Evolutionary conservation across 2,113 vertebrate species (phyloP).

Genomic region (Trinectes maculatus): DNA sequence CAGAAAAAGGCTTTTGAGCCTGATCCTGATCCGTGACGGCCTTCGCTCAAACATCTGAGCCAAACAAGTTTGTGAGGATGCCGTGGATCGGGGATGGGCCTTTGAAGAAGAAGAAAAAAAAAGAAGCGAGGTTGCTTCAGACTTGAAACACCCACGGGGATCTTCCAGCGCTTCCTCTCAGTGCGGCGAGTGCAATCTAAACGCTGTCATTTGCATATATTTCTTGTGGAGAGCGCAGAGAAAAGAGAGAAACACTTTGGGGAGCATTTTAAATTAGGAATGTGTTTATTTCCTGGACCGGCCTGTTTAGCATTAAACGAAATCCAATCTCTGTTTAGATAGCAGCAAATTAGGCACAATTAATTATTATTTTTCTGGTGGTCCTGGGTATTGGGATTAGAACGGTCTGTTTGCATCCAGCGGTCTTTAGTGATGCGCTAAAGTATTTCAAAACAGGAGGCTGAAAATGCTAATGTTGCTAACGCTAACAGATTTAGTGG

Average conservation of each 20-base stretch:
- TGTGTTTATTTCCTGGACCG: slow-evolving; percentile 76
- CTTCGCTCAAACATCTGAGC: slow-evolving; percentile 32
- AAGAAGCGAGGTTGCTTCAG: slow-evolving; percentile 23
- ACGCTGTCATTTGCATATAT: slow-evolving; percentile 76
- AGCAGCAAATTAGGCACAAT: slow-evolving; percentile 77
- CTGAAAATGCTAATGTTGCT: slow-evolving; percentile 30
- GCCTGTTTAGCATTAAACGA: slow-evolving; percentile 76
- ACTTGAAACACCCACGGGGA: slow-evolving; percentile 56
- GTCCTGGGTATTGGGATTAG: slow-evolving; percentile 75
- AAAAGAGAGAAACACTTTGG: slow-evolving; percentile 58
- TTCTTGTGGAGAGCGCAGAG: slow-evolving; percentile 48
- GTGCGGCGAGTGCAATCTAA: slow-evolving; percentile 61
- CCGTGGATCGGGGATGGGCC: slow-evolving; percentile 29
- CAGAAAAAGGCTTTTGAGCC: no score
- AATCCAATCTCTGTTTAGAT: slow-evolving; percentile 79
- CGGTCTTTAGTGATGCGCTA: slow-evolving; percentile 46
- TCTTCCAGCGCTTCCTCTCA: slow-evolving; percentile 57
- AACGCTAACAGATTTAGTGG: slow-evolving; percentile 47
- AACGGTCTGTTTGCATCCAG: slow-evolving; percentile 63
- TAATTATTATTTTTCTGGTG: slow-evolving; percentile 68
- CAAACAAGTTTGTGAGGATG: slow-evolving; percentile 22
- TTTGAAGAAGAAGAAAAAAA: slow-evolving; percentile 41
- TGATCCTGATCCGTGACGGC: slow-evolving; percentile 30
- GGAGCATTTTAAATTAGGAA: slow-evolving; percentile 76
- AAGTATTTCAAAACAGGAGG: slow-evolving; percentile 38